phyloP scores from a whole-genome alignment of 2,113 vertebrate genomes.

The Perca flavescens region DNA sequence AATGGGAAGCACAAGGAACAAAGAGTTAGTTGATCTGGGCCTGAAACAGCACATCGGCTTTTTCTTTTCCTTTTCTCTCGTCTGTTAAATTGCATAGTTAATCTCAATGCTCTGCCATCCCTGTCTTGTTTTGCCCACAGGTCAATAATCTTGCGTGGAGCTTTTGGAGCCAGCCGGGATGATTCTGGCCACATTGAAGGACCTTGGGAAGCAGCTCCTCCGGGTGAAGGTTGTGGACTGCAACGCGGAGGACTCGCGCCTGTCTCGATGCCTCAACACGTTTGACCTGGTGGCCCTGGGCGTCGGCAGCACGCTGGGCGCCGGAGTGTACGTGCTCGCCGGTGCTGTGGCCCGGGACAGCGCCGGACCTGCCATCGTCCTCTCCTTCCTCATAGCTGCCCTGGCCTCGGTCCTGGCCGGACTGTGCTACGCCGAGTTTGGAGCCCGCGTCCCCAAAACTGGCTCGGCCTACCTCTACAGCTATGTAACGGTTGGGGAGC shows the following conservation, averaged over 20 bases:
- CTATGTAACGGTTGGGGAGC: constrained; percentile 95
- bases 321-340: constrained; percentile 95
- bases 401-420: constrained; percentile 94
- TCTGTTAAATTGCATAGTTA: neutral
- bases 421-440: constrained; percentile 96
- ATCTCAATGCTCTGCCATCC: neutral
- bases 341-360: constrained; percentile 91
- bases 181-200: constrained; percentile 83
- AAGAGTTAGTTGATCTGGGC: neutral
- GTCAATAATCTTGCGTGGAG: neutral
- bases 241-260: constrained; percentile 85
- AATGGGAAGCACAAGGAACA: neutral
- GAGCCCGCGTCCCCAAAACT: constrained; percentile 94
- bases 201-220: constrained; percentile 89
- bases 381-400: constrained; percentile 95
- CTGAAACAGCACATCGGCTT: neutral
- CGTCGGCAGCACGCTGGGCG: constrained; percentile 95
- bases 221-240: constrained; percentile 93
- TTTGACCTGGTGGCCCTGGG: constrained; percentile 96
- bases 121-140: constrained; percentile 32
- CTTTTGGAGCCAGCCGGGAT: constrained; percentile 55
- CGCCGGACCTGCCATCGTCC: constrained; percentile 91
- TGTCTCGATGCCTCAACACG: constrained; percentile 92
- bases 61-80: neutral
- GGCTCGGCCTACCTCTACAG: constrained; percentile 98